Evolutionary conservation across 2,888 invertebrate species (phyloP), one percentile per base, ranked within the genome.

Genomic region (Coecobrya sp.): DNA sequence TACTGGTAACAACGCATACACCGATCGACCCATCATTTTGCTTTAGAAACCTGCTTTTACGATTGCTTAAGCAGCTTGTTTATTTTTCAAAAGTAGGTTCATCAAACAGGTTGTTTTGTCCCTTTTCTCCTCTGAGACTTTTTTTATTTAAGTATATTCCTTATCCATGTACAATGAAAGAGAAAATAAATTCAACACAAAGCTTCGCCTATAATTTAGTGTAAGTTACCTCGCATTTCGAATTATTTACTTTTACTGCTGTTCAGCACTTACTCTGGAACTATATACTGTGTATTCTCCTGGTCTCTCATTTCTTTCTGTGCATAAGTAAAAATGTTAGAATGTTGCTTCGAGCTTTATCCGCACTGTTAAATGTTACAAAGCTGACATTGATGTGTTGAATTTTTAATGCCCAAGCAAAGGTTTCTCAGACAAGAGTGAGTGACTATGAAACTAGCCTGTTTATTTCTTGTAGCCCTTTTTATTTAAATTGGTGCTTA

Each of bases 341-440:
- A 59, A 59, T 49, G 10, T 1, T 59, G 19, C 59, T 19, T 19
- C 5, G 4, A 19, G 59, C 7, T 59, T 27, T 16, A 55, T 5
- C 19, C 19, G n/a, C 65, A 25, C 65, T 27, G 8, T 4, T 25
- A 65, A 4, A 22, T 73, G 1, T 19, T 49, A 49, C 25, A 27
- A 27, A 65, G 81, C 36, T 86, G 91, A 91, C 81, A 70, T 91
- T 91, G 86, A 91, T 68, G 86, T 81, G 70, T 79, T 91, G 91
- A 91, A 91, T 91, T 91, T 91, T 91, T 91, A 91, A 91, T 91
- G 76, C 52, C n/a, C 62, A 42, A 84, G 36, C 4, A 45, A 42
- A 73, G 19, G 8, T 42, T 73, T 45, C 45, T 22, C 19, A 1
- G 10, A n/a, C 25, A 10, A 16, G 30, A 22, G 49, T n/a, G 10